A percentile compares a stretch with the other conserved stretches of the same genome.
phyloP scores from a whole-genome alignment of 2,888 invertebrate genomes.

The Caenorhabditis macrosperma region DNA sequence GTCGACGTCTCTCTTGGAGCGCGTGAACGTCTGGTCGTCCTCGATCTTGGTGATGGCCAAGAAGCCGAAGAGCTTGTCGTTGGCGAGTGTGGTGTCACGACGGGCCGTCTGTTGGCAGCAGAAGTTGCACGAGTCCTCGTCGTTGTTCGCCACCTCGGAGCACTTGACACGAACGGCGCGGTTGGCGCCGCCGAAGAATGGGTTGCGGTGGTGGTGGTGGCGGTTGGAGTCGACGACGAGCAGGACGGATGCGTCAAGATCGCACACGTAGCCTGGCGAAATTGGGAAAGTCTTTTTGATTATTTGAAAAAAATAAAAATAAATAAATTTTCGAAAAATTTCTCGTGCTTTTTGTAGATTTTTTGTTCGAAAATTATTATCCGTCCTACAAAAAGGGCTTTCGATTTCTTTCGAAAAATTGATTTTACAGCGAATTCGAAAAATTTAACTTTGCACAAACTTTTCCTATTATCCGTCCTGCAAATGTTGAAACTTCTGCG shows the following conservation, averaged over 20 bases:
- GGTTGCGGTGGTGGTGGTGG: constrained; percentile 31
- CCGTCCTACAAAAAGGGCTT: too few species aligned
- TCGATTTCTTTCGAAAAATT: too few species aligned
- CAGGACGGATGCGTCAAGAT: constrained; percentile 71
- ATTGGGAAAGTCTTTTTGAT: background rate
- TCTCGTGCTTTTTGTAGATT: too few species aligned
- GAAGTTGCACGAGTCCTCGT: constrained; percentile 71
- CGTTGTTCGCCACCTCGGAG: constrained; percentile 70
- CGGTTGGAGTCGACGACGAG: constrained; percentile 64
- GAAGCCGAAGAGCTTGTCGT: constrained; percentile 66
- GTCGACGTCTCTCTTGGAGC: constrained; percentile 24
- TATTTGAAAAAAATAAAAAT: too few species aligned
- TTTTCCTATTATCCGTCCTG: too few species aligned
- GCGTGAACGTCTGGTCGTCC: constrained; percentile 43
- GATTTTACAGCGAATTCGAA: too few species aligned
- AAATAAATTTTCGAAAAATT: constrained; percentile 19
- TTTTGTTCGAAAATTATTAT: too few species aligned
- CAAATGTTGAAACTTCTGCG: too few species aligned
- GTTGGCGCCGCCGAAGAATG: constrained; percentile 48
- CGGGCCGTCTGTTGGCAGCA: constrained; percentile 74
- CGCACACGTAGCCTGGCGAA: constrained; percentile 70
- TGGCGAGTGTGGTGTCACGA: constrained; percentile 64
- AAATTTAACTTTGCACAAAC: too few species aligned
- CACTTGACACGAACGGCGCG: constrained; percentile 71
- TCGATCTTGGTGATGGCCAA: constrained; percentile 53